Conservation (phyloP, 2,113 vertebrate species). For the Loxodonta africana region DNA sequence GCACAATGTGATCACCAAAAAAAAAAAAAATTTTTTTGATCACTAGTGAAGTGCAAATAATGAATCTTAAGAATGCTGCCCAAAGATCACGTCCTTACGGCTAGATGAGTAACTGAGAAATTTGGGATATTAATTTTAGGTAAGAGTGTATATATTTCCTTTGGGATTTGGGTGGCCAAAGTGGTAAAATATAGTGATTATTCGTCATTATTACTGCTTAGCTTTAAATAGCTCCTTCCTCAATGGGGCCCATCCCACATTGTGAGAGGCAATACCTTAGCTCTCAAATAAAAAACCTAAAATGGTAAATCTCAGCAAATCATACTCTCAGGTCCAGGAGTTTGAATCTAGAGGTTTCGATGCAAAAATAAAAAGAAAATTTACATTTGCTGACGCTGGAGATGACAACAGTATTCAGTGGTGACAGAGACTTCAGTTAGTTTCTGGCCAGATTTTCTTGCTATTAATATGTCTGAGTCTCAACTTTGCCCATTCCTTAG, state of each 20-base stretch:
- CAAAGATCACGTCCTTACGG: neutral
- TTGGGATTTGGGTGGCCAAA: neutral
- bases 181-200: neutral
- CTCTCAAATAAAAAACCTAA: neutral
- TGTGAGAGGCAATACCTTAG: neutral
- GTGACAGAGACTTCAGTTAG: neutral
- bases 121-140: neutral
- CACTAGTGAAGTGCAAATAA: neutral
- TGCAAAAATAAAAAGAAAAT: neutral
- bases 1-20: neutral
- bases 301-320: neutral
- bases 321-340: neutral
- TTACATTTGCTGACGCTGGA: neutral
- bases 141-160: neutral
- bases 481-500: neutral
- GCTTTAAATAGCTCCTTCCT: neutral
- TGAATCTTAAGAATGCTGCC: neutral
- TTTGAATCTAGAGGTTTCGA: neutral
- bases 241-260: rapidly evolving
- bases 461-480: neutral
- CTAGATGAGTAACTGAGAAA: neutral
- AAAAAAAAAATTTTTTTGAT: too few relatives aligned
- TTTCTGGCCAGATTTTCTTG: neutral
- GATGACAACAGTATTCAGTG: neutral
- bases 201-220: neutral